Conservation (phyloP, 2,113 vertebrate genomes). For the Neolamprologus devosi region DNA sequence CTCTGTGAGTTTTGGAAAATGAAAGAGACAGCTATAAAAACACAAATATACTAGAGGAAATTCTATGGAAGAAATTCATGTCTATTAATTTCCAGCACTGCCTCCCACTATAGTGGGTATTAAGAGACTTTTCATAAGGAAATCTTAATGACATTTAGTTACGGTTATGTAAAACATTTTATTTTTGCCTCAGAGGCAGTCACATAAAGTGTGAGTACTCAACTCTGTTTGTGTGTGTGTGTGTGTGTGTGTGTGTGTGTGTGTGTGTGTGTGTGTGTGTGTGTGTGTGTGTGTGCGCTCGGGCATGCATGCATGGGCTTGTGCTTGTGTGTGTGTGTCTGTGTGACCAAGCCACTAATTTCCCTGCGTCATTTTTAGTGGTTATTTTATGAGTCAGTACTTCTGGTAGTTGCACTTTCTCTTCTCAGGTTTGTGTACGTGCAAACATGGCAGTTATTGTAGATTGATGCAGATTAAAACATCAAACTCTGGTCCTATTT, state of each 20-base stretch:
- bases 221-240: background rate
- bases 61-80: background rate
- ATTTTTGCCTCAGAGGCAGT: background rate
- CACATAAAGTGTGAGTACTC: background rate
- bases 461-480: background rate
- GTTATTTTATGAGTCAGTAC: no score
- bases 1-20: background rate
- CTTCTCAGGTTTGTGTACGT: background rate
- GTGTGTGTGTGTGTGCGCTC: no score
- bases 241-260: background rate
- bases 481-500: background rate
- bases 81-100: background rate
- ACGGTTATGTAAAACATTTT: background rate
- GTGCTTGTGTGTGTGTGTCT: background rate
- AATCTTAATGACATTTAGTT: background rate
- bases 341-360: no score
- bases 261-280: no score
- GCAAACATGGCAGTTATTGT: background rate
- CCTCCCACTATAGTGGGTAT: background rate
- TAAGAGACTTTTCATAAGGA: background rate
- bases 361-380: no score
- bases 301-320: no score
- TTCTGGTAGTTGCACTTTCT: background rate
- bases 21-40: background rate
- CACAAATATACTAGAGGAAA: background rate